phyloP scores from a whole-genome alignment of 1,140 invertebrate genomes.

The Drosophila novamexicana region DNA sequence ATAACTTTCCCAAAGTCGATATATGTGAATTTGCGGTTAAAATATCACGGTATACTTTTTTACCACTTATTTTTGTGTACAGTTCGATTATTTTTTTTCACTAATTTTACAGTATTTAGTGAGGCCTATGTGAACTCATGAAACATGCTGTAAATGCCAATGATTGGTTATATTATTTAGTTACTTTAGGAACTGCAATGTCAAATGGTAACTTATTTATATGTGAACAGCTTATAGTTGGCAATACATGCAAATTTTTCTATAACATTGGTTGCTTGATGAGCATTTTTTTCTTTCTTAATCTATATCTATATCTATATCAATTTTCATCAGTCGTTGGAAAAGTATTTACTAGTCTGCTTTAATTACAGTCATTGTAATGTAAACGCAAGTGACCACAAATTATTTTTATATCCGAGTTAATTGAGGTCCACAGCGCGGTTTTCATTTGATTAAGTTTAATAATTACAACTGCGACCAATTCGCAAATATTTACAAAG shows the following conservation, averaged over 20 bases:
- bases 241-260: no score
- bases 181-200: no score
- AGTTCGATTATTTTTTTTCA: constrained; percentile 41
- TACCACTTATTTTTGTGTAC: constrained; percentile 13
- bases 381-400: constrained; percentile 59
- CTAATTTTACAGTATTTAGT: not conserved
- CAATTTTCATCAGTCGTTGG: no score
- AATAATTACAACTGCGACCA: constrained; percentile 64
- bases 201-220: no score
- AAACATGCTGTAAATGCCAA: not conserved
- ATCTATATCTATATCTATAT: no score
- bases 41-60: constrained; percentile 61
- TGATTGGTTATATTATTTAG: not conserved
- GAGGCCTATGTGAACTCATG: not conserved
- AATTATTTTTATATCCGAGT: constrained; percentile 76
- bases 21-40: constrained; percentile 74
- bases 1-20: constrained; percentile 56
- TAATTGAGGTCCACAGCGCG: constrained; percentile 71
- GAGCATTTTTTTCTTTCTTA: no score
- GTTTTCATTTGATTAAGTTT: constrained; percentile 79
- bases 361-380: constrained; percentile 13
- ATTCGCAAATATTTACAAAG: constrained; percentile 61
- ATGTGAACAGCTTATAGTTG: no score
- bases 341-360: constrained; percentile 2
- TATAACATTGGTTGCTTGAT: no score